Percentiles rank a stretch among this genome's conserved stretches.
Conservation (phyloP, 2,888 invertebrate species). For the Amphiduros pacificus region DNA sequence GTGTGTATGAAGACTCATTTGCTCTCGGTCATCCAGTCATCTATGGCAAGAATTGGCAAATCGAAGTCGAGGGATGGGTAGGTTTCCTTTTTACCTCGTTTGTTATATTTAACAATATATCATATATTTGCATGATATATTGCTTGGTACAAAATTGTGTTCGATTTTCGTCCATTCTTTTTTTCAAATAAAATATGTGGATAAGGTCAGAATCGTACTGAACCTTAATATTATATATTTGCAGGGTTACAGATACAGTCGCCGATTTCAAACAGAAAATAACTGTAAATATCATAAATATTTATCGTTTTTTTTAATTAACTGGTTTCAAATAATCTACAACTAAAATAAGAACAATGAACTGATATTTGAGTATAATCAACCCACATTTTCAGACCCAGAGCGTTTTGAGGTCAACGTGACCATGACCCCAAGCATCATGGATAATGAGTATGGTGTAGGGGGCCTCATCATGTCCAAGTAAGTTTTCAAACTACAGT, state of each 20-base stretch:
- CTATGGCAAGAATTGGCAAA: constrained; percentile 7
- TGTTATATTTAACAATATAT: background rate
- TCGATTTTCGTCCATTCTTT: no score
- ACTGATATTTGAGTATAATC: no score
- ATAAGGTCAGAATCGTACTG: no score
- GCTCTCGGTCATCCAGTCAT: constrained; percentile 1
- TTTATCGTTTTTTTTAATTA: no score
- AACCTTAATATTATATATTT: background rate
- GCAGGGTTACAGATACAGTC: constrained; percentile 4
- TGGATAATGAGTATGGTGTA: constrained; percentile 81
- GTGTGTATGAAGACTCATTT: constrained; percentile 2
- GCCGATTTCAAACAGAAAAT: background rate
- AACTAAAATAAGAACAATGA: no score
- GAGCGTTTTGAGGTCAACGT: constrained; percentile 94
- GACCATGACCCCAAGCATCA: constrained; percentile 91
- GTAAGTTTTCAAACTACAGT: constrained; percentile 41
- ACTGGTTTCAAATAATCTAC: no score
- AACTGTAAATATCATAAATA: constrained; percentile 1
- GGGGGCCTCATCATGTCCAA: constrained; percentile 88
- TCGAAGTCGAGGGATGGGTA: constrained; percentile 11
- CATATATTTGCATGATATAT: no score
- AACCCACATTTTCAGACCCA: no score
- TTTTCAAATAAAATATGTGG: no score
- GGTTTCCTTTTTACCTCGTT: no score
- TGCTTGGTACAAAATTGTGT: no score